A percentile compares a stretch with the other conserved stretches of the same genome.
These are phyloP conservation scores for Acrocephalus kingi DNA, from an alignment of 2,113 vertebrate species.

Conservation along the genomic window DNA sequence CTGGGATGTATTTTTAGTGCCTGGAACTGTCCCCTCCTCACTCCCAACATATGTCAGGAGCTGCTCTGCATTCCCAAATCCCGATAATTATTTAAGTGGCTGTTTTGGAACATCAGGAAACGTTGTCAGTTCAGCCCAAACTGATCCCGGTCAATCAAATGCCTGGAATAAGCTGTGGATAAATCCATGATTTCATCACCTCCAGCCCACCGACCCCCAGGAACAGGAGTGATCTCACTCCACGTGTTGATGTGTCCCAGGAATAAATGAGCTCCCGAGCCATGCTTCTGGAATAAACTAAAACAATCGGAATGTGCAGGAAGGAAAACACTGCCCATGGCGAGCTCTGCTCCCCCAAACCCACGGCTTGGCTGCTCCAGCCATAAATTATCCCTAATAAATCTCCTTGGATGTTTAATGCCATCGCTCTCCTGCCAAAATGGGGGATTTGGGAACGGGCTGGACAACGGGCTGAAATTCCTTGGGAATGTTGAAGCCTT, in stretches of 20 bases:
- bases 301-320: slow-evolving; percentile 81
- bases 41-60: slow-evolving; percentile 75
- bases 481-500: slow-evolving; percentile 75
- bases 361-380: slow-evolving; percentile 53
- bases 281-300: slow-evolving; percentile 85
- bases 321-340: slow-evolving; percentile 80
- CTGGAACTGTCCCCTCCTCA: slow-evolving; percentile 44
- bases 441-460: slow-evolving; percentile 63
- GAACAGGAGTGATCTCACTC: slow-evolving; percentile 77
- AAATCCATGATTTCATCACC: slow-evolving; percentile 88
- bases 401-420: slow-evolving; percentile 78
- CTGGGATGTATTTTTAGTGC: slow-evolving; percentile 73
- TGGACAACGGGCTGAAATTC: slow-evolving; percentile 69
- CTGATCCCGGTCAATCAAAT: slow-evolving; percentile 75
- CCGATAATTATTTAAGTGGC: slow-evolving; percentile 76
- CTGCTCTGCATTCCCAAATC: slow-evolving; percentile 58
- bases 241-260: slow-evolving; percentile 77
- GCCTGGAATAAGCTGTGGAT: slow-evolving; percentile 78
- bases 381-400: slow-evolving; percentile 84
- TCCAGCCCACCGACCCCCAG: slow-evolving; percentile 60
- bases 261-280: slow-evolving; percentile 91
- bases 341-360: slow-evolving; percentile 61
- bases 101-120: slow-evolving; percentile 64
- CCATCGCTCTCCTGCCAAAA: slow-evolving; percentile 74
- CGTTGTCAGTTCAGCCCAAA: neutral